phyloP scores from a whole-genome alignment of 2,888 invertebrate species.

The Autographa gamma region DNA sequence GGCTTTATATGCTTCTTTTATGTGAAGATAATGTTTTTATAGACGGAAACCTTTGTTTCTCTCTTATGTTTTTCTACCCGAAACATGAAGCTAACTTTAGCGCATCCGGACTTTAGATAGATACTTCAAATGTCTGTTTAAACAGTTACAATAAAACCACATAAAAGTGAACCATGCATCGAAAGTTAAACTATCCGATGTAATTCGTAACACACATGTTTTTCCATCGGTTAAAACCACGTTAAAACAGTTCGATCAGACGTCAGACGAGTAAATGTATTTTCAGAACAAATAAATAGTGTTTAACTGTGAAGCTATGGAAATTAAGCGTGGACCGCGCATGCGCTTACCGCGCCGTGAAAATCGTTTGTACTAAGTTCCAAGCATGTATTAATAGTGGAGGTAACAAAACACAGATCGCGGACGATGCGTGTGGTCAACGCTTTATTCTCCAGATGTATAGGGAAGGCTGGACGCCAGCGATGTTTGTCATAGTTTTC shows the following conservation, averaged over 20 bases:
- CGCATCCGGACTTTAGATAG: conserved; percentile 24
- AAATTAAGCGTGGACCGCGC: conserved; percentile 65
- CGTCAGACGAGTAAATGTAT: conserved; percentile 80
- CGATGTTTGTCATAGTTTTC: not conserved
- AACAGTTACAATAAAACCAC: conserved; percentile 54
- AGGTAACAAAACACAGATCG: conserved; percentile 64
- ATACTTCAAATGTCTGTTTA: conserved; percentile 52
- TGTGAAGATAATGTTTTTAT: not conserved
- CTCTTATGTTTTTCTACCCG: not conserved
- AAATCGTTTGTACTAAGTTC: conserved; percentile 78
- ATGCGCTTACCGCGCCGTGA: conserved; percentile 66
- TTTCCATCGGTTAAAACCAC: conserved; percentile 67
- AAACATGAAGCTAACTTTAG: conserved; percentile 8
- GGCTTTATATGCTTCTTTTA: not conserved
- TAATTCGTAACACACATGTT: conserved; percentile 70
- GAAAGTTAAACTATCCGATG: conserved; percentile 59
- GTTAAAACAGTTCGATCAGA: conserved; percentile 75
- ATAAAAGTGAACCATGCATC: conserved; percentile 61
- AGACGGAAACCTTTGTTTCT: conserved; percentile 4
- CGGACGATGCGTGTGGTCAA: conserved; percentile 70
- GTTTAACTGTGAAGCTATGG: conserved; percentile 60
- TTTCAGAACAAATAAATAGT: conserved; percentile 81
- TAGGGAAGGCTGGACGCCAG: conserved; percentile 32
- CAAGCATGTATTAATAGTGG: conserved; percentile 72
- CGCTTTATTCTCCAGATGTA: conserved; percentile 55